Evolutionary conservation across 1,140 invertebrate genomes (phyloP), one percentile per base, ranked within the genome.

Genomic region (Brachionus rubens): DNA sequence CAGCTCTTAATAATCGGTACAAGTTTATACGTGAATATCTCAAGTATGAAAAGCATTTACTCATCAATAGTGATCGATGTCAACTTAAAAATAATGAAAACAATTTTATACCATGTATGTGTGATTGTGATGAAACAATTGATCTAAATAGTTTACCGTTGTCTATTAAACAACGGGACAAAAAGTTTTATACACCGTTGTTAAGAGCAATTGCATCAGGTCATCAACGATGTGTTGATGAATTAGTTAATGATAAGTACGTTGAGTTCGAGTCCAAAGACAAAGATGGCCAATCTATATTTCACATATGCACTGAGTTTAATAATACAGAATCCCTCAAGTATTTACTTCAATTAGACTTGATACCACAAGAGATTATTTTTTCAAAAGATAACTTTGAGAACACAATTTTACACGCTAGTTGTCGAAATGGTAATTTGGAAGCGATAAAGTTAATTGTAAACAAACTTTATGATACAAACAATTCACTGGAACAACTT

Each of bases 21-120:
- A 72, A 50, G 50, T 72, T 72, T 54, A 48, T 72, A 16, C 36
- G 36, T 50, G 68, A 72, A 30, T 72, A 40, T 72, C 24, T 72
- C 14, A 28, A 28, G 14, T 50, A 28, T 72, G 68, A 72, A 50
- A 24, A 48, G 12, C 21, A 21, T 33, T n/a, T 72, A 21, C 28
- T 72, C 0, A 33, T 70, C 21, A 70, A 50, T 33, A 70, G 36
- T 16, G 36, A 70, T 36, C 2, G 16, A 33, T 59, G 54, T 59
- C 19, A 33, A 6, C 36, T 59, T n/a, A 59, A 36, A 59, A 59
- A 41, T 36, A 16, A 19, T 19, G 59, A 65, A 10, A 24, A 36
- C 7, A 50, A n/a, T 24, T 14, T 16, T 50, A 30, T 72, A 36
- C 68, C 68, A 10, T 72, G 68, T 54, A 50, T 50, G 7, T 72